phyloP scores from a whole-genome alignment of 2,113 vertebrate species.

The Alethe castanea region DNA sequence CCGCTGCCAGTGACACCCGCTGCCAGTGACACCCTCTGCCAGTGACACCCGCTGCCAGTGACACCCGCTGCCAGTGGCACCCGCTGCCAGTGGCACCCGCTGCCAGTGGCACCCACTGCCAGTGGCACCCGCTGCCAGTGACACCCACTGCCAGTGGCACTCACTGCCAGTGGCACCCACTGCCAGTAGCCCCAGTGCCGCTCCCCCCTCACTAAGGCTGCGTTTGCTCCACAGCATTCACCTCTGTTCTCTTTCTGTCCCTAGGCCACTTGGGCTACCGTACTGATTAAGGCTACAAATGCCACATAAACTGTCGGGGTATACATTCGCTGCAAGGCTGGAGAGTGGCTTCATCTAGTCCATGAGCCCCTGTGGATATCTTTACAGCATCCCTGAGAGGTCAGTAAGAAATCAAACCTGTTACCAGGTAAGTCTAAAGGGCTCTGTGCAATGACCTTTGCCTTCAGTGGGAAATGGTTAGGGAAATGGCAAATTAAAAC shows the following conservation, averaged over 20 bases:
- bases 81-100: accelerated
- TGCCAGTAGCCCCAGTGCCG: accelerated
- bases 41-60: accelerated
- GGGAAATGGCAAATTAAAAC: not conserved
- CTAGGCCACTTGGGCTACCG: accelerated
- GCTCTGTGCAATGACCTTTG: not conserved
- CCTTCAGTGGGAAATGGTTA: not conserved
- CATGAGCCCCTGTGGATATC: not conserved
- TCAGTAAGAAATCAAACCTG: not conserved
- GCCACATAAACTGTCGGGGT: accelerated
- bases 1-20: accelerated
- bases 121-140: not conserved
- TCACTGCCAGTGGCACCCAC: accelerated
- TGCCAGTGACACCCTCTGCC: not conserved
- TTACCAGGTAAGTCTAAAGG: not conserved
- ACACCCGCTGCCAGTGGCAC: not conserved
- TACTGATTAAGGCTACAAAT: not conserved
- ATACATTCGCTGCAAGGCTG: not conserved
- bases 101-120: not conserved
- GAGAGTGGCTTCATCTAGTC: not conserved
- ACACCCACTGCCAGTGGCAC: not conserved
- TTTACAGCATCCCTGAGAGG: not conserved
- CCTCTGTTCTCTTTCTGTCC: not conserved
- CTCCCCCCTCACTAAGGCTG: accelerated
- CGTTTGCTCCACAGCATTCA: accelerated